Percentiles rank a stretch among this genome's conserved stretches.
Evolutionary conservation across 2,797 vertebrate genomes (phyloP).

Genomic region (Leucoraja ocellata): DNA sequence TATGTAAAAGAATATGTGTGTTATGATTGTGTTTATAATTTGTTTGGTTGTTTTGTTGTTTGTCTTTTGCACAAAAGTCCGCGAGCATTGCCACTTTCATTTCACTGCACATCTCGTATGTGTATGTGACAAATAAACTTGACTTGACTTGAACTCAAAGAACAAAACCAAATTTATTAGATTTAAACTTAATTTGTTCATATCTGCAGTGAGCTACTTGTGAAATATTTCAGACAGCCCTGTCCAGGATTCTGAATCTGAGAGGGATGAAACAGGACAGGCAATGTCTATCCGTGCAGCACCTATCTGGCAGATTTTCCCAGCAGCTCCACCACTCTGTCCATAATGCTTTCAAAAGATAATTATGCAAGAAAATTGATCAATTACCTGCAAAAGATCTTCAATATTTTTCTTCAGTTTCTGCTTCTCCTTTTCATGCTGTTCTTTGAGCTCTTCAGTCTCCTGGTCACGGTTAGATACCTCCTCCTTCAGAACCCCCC

Average conservation of each 20-base stretch:
- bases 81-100: too few species aligned
- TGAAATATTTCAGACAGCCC: neutral
- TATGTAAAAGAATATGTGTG: too few species aligned
- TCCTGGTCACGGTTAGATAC: conserved; percentile 87
- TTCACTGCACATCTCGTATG: too few species aligned
- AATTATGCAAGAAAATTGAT: neutral
- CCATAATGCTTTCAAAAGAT: neutral
- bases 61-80: too few species aligned
- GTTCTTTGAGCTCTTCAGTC: conserved; percentile 84
- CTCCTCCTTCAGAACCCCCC: conserved; percentile 91
- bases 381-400: conserved; percentile 72
- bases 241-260: neutral
- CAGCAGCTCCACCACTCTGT: neutral
- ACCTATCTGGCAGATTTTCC: neutral
- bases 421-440: conserved; percentile 74
- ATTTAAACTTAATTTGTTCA: neutral
- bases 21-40: too few species aligned
- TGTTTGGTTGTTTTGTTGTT: too few species aligned
- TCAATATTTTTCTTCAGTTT: conserved; percentile 65
- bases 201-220: neutral
- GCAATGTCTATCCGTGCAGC: neutral
- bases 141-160: too few species aligned
- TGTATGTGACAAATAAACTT: too few species aligned
- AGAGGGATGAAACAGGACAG: neutral
- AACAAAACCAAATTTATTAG: neutral